Conservation (phyloP, 1,140 invertebrate species). For the Drosophila quadrilineata region DNA sequence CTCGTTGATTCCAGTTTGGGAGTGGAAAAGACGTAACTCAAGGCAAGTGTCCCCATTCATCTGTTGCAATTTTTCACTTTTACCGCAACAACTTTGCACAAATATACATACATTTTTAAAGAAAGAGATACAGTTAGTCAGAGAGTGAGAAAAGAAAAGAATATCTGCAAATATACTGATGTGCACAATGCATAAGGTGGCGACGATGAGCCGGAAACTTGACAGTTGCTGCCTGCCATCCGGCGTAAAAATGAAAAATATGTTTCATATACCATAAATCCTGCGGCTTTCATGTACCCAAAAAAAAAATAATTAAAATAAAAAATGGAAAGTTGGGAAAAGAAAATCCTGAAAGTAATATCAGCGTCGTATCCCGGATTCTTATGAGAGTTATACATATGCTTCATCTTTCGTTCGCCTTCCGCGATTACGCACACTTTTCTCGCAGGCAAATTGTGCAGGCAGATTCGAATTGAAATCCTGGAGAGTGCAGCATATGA, state of each 20-base stretch:
- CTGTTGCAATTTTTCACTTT: slow-evolving; percentile 72
- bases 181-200: slow-evolving; percentile 65
- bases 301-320: no score
- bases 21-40: slow-evolving; percentile 39
- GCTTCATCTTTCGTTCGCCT: slow-evolving; percentile 11
- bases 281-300: slow-evolving; percentile 56
- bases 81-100: slow-evolving; percentile 74
- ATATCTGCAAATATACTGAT: slow-evolving; percentile 68
- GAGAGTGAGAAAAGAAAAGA: no score
- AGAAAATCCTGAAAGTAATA: neutral
- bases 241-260: slow-evolving; percentile 65
- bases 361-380: slow-evolving; percentile 26
- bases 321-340: no score
- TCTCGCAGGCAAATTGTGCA: slow-evolving; percentile 53
- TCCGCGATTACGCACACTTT: slow-evolving; percentile 24
- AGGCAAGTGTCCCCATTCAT: slow-evolving; percentile 29
- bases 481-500: slow-evolving; percentile 8
- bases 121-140: no score
- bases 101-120: slow-evolving; percentile 74
- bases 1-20: no score
- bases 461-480: no score
- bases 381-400: slow-evolving; percentile 57
- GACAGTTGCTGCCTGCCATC: slow-evolving; percentile 59
- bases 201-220: slow-evolving; percentile 66
- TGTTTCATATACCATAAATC: slow-evolving; percentile 75